Evolutionary conservation across 2,888 invertebrate genomes (phyloP).

Genomic region (Epistrophe grossulariae): DNA sequence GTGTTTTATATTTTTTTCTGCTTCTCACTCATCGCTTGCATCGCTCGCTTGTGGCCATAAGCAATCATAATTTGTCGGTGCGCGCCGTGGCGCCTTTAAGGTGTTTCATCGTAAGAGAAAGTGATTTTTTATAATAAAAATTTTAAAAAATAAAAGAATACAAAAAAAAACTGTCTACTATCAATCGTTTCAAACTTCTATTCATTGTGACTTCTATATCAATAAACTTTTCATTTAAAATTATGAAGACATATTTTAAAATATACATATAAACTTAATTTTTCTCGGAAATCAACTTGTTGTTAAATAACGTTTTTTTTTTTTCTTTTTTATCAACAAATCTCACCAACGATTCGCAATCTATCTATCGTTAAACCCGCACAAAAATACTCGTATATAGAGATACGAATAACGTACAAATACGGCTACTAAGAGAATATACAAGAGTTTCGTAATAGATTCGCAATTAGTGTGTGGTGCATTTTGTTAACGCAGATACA

Average conservation of each 20-base stretch:
- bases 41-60: slow-evolving; percentile 59
- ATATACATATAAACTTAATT: not conserved
- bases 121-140: slow-evolving; percentile 54
- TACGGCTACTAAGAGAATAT: slow-evolving; percentile 23
- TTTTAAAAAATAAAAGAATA: slow-evolving; percentile 8
- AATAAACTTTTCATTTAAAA: not conserved
- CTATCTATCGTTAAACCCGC: slow-evolving; percentile 19
- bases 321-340: slow-evolving; percentile 28
- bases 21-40: slow-evolving; percentile 61
- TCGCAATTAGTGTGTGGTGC: slow-evolving; percentile 43
- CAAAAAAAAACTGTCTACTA: slow-evolving; percentile 20
- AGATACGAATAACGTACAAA: slow-evolving; percentile 5
- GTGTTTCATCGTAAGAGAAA: slow-evolving; percentile 69
- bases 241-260: slow-evolving; percentile 44
- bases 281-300: slow-evolving; percentile 31
- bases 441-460: slow-evolving; percentile 52
- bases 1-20: slow-evolving; percentile 50
- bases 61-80: slow-evolving; percentile 72
- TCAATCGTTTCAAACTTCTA: slow-evolving; percentile 39
- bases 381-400: slow-evolving; percentile 15
- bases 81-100: slow-evolving; percentile 64
- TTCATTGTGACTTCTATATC: slow-evolving; percentile 3
- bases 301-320: slow-evolving; percentile 39
- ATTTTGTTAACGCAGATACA: slow-evolving; percentile 22
- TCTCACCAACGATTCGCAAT: slow-evolving; percentile 5